Percentiles rank a stretch among this genome's conserved stretches.
Conservation (phyloP, 2,888 invertebrate genomes). For the Andrena camellia region DNA sequence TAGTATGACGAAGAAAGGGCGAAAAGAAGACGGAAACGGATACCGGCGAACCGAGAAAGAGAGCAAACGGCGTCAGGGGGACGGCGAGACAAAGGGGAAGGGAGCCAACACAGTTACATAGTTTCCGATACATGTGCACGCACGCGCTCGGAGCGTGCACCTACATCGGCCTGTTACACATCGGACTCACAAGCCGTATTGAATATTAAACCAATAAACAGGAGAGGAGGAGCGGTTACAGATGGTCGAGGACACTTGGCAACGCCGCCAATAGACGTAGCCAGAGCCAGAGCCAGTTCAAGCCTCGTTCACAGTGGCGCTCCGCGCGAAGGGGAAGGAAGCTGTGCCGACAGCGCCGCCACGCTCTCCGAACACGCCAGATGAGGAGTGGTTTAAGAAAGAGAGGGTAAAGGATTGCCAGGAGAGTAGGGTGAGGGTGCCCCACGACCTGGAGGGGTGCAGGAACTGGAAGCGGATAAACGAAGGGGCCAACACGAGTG, state of each 20-base stretch:
- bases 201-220: constrained; percentile 80
- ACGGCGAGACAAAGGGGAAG: neutral
- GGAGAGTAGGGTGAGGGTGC: constrained; percentile 62
- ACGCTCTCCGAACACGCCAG: constrained; percentile 51
- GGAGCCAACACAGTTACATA: constrained; percentile 56
- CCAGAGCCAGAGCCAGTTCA: constrained; percentile 67
- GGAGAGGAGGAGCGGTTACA: constrained; percentile 74
- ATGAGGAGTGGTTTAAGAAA: constrained; percentile 66
- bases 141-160: constrained; percentile 62
- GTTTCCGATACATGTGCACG: constrained; percentile 60
- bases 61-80: constrained; percentile 7
- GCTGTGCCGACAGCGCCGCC: constrained; percentile 68
- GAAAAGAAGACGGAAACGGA: constrained; percentile 58
- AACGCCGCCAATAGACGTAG: constrained; percentile 73
- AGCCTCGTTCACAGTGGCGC: constrained; percentile 73
- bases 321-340: constrained; percentile 70
- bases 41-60: constrained; percentile 49
- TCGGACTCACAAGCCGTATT: constrained; percentile 74
- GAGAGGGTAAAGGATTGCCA: constrained; percentile 57
- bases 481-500: constrained; percentile 70
- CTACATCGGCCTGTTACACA: constrained; percentile 70
- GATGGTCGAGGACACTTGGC: constrained; percentile 78
- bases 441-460: constrained; percentile 63
- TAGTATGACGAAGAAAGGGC: constrained; percentile 44
- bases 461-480: constrained; percentile 62